Evolutionary conservation across 2,113 vertebrate species (phyloP), one percentile per base, ranked within the genome.

Genomic region (Indicator maculatus): DNA sequence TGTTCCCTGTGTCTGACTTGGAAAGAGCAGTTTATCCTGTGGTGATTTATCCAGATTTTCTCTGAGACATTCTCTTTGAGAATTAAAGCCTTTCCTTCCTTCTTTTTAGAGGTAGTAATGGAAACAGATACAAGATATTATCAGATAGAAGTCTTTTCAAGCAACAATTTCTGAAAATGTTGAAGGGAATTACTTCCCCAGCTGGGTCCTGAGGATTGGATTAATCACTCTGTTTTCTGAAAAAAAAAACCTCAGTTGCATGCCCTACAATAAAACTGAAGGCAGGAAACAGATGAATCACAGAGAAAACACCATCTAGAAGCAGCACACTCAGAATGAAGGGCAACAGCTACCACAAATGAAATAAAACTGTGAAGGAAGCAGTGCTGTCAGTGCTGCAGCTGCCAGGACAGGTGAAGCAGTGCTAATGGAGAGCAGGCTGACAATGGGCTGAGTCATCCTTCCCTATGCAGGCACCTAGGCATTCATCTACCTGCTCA

Each of bases 121-220:
- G 80, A 75, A 92, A 81, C 1, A 81, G 44, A 76, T 27, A 81
- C 10, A 73, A 86, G 76, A 52, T 56, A 47, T 70, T 88, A 90
- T 64, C 85, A 66, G 76, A 77, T 55, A 55, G 77, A 96, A 88
- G 60, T 74, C 72, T 90, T 75, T 87, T 36, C 77, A 75, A 91
- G 76, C 65, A 61, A 70, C 58, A 10, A 64, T 59, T 71, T 41
- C 74, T 86, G 82, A 64, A 78, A 77, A 33, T 15, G 10, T 33
- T 70, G 72, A 85, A 71, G 41, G 70, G 41, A 93, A 85, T 39
- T 8, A 67, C 58, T 95, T 90, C 72, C 50, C 61, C 89, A 47
- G 83, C 12, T 2, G 28, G 73, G 67, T 21, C 56, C 80, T 73
- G 33, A 55, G 30, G 45, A 72, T 83, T 76, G 70, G 73, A 65